Evolutionary conservation across 2,113 vertebrate species (phyloP), one percentile per base, ranked within the genome.

Genomic region (Takifugu bimaculatus): DNA sequence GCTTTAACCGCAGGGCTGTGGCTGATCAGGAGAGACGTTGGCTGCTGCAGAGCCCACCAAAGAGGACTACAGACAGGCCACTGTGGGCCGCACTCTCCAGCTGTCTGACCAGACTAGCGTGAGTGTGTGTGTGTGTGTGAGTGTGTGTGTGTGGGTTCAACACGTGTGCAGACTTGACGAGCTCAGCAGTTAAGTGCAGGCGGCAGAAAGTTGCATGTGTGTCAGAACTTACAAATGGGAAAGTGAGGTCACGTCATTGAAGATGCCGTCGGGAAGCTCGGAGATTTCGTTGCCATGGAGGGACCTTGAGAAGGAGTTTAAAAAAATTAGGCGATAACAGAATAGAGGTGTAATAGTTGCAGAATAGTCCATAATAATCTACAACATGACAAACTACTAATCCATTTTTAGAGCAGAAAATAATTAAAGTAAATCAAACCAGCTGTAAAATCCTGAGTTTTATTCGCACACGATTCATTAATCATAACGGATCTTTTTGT

Each of bases 261-360:
- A 99, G 75, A 98, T 94, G 58, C 97, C 97, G 56, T 98, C 95
- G 0, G 90, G 94, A 52, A 99, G 93, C 74, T 91, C 94, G 4
- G 96, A 94, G 83, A 99, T 90, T 59, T 98, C 95, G 49, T 99
- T 99, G 79, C 97, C 97, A 2, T 99, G 97, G 63, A 99, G 93
- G 66, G 97, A 99, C 87, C 97, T 99, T 75, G 13, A 60, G 4
- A 28, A 58, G 60, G 20, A 49, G 57, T 6, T 43, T 9, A 68
- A 28, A 43, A 65, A n/a, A 3, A 20, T 20, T 20, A 20, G 20
- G 20, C 20, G 20, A 20, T 20, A 20, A 20, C 20, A 20, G 20
- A 20, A 20, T 20, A 20, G 20, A 20, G 20, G 20, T 20, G 20
- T 20, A 20, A 20, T 20, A 20, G 20, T 20, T 20, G 20, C 20